Percentiles rank a stretch among this genome's conserved stretches.
phyloP scores from a whole-genome alignment of 2,888 invertebrate species.

The Tinea trinotella region DNA sequence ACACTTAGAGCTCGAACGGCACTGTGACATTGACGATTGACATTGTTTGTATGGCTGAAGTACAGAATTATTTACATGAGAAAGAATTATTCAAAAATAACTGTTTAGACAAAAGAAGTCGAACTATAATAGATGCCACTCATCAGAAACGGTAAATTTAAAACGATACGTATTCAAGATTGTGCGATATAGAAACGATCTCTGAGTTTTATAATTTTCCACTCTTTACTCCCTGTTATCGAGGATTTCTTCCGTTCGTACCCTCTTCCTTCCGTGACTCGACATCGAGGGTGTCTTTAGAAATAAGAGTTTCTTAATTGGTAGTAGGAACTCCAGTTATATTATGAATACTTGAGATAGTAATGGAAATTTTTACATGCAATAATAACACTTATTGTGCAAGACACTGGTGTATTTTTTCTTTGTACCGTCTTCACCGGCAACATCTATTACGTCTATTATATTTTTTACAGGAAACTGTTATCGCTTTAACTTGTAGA shows the following conservation, averaged over 20 bases:
- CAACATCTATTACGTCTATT: neutral
- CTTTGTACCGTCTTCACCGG: neutral
- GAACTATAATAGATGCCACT: neutral
- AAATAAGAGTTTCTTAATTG: slow-evolving; percentile 62
- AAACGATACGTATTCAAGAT: slow-evolving; percentile 30
- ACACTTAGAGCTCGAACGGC: no score
- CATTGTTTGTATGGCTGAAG: no score
- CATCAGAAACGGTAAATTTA: neutral
- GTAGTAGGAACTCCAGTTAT: slow-evolving; percentile 28
- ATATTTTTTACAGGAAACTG: neutral
- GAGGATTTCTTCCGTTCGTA: slow-evolving; percentile 58
- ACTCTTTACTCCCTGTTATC: slow-evolving; percentile 58
- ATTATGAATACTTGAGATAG: neutral
- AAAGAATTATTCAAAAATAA: no score
- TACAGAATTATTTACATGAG: no score
- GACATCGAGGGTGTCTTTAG: slow-evolving; percentile 60
- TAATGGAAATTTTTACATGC: neutral
- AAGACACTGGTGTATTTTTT: neutral
- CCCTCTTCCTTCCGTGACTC: slow-evolving; percentile 57
- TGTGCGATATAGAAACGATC: slow-evolving; percentile 30
- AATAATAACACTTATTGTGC: neutral
- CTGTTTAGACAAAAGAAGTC: no score
- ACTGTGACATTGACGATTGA: no score
- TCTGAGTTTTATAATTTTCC: slow-evolving; percentile 57
- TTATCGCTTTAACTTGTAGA: neutral